These are phyloP conservation scores for Zaprionus africanus DNA, from an alignment of 1,140 invertebrate species.

Conservation along the genomic window DNA sequence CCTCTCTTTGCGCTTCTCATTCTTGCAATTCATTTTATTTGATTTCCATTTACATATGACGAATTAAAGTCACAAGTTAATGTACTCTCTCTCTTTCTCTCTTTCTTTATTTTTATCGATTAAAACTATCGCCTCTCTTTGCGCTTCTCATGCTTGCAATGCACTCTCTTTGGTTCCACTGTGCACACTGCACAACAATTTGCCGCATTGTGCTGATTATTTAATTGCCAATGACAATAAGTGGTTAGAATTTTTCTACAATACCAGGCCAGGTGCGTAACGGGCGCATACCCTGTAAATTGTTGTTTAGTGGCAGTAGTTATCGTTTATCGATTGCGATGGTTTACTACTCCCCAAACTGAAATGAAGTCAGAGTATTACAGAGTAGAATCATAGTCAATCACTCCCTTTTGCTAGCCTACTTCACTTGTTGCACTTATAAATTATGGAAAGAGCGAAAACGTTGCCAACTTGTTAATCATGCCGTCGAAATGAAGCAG, in stretches of 20 bases:
- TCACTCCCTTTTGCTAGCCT: background rate
- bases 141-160: conserved; percentile 26
- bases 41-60: too few relatives aligned
- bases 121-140: conserved; percentile 13
- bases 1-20: too few relatives aligned
- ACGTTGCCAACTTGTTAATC: background rate
- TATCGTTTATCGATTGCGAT: too few relatives aligned
- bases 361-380: too few relatives aligned
- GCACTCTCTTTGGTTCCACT: background rate
- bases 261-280: conserved; percentile 1
- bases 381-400: background rate
- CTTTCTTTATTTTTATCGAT: too few relatives aligned
- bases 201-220: conserved; percentile 36
- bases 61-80: too few relatives aligned
- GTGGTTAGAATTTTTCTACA: conserved; percentile 6
- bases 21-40: too few relatives aligned
- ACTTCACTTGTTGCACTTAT: background rate
- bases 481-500: background rate
- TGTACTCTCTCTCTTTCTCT: too few relatives aligned
- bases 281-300: conserved; percentile 11
- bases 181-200: conserved; percentile 16
- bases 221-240: conserved; percentile 37
- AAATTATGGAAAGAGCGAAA: background rate
- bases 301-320: too few relatives aligned
- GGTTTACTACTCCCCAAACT: too few relatives aligned